phyloP scores from a whole-genome alignment of 1,140 invertebrate species.

The Parasteatoda tepidariorum region DNA sequence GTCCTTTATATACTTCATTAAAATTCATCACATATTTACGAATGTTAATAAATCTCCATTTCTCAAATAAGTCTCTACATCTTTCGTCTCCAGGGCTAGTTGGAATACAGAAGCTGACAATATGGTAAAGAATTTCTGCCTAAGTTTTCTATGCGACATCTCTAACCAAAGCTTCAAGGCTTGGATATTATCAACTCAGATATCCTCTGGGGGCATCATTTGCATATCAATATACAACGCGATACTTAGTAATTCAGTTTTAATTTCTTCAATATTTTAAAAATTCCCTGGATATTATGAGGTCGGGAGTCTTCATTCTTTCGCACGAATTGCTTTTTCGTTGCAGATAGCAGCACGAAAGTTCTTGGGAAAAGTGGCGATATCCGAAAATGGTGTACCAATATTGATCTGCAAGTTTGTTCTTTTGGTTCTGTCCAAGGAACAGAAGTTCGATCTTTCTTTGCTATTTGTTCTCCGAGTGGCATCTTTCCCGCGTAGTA shows the following conservation, averaged over 20 bases:
- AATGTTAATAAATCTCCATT: no score
- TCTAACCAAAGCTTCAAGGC: neutral
- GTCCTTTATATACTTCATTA: no score
- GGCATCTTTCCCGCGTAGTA: neutral
- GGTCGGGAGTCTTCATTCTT: slow-evolving; percentile 12
- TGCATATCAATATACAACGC: slow-evolving; percentile 43
- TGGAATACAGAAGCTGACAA: neutral
- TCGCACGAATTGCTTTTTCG: neutral
- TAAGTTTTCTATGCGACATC: neutral
- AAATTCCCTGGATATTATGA: neutral
- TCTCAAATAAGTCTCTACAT: no score
- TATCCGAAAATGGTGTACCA: neutral
- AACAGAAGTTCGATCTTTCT: neutral
- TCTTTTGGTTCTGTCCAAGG: slow-evolving; percentile 3
- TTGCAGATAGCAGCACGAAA: neutral
- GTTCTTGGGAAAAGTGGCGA: neutral
- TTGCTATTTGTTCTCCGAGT: neutral
- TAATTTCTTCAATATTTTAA: slow-evolving; percentile 57
- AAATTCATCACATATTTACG: no score
- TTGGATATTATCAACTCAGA: neutral
- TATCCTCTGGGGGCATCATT: slow-evolving; percentile 24
- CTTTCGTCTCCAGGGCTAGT: neutral
- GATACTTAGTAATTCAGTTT: slow-evolving; percentile 44
- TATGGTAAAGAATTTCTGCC: neutral
- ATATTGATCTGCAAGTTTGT: slow-evolving; percentile 40